Evolutionary conservation across 2,113 vertebrate genomes (phyloP).

Genomic region (Campylomormyrus tamandua): DNA sequence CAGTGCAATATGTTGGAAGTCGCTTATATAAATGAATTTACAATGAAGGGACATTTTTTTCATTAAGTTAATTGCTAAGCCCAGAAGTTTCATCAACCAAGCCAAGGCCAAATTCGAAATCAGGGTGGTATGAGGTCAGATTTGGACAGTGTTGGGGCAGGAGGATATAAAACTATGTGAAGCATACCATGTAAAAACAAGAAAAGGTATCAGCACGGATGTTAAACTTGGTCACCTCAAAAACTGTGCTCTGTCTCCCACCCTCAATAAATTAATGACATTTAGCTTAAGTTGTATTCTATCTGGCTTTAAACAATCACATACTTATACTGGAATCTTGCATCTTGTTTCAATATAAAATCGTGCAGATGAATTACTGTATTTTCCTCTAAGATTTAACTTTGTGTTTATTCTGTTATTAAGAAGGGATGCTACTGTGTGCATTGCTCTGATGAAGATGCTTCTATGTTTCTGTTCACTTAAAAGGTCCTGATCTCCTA

Average conservation of each 20-base stretch:
- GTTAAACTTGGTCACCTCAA: neutral
- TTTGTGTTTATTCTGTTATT: neutral
- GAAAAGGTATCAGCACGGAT: neutral
- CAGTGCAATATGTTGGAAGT: neutral
- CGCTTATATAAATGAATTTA: neutral
- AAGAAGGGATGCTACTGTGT: neutral
- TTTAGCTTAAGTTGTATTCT: neutral
- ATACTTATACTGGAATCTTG: neutral
- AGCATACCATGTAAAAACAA: neutral
- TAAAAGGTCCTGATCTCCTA: constrained; percentile 2
- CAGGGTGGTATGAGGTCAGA: neutral
- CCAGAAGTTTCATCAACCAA: neutral
- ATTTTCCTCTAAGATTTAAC: neutral
- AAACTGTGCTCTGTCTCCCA: neutral
- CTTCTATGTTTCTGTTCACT: neutral
- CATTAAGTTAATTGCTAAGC: constrained; percentile 1
- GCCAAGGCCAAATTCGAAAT: neutral
- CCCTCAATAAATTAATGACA: neutral
- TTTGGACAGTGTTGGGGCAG: neutral
- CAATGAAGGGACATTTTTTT: constrained; percentile 5
- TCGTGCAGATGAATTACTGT: neutral
- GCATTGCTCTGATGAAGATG: neutral
- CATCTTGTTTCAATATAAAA: neutral
- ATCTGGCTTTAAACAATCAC: neutral
- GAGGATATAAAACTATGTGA: neutral